Conservation (phyloP, 2,888 invertebrate genomes). For the Cactoblastis cactorum region DNA sequence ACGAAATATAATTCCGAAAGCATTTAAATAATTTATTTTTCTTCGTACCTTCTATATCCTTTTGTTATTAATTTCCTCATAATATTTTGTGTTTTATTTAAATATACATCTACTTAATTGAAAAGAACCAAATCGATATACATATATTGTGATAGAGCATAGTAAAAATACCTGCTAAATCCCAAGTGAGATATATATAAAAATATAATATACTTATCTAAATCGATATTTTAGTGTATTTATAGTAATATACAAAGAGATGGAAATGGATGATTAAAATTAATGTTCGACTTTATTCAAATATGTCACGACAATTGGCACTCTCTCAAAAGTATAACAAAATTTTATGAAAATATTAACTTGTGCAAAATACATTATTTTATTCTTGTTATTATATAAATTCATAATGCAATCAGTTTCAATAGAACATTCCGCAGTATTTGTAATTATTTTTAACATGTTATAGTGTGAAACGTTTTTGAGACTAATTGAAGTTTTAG, state of each 20-base stretch:
- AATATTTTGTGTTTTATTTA: not conserved
- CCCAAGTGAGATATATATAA: slow-evolving; percentile 61
- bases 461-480: no score
- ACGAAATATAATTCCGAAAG: no score
- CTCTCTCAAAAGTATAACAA: no score
- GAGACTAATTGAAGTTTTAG: no score
- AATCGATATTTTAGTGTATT: slow-evolving; percentile 44
- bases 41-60: not conserved
- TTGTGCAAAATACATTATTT: no score
- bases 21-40: not conserved
- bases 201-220: slow-evolving; percentile 21
- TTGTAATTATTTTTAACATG: no score
- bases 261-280: slow-evolving; percentile 26
- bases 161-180: slow-evolving; percentile 38
- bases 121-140: slow-evolving; percentile 36
- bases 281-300: slow-evolving; percentile 18
- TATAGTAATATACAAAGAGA: slow-evolving; percentile 27
- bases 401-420: no score
- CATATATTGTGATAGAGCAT: slow-evolving; percentile 36
- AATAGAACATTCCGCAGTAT: no score
- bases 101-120: not conserved
- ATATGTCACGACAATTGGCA: slow-evolving; percentile 15
- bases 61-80: no score
- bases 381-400: no score
- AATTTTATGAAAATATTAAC: no score